A percentile compares a stretch with the other conserved stretches of the same genome.
Evolutionary conservation across 2,888 invertebrate species (phyloP).

Genomic region (Selenia dentaria): DNA sequence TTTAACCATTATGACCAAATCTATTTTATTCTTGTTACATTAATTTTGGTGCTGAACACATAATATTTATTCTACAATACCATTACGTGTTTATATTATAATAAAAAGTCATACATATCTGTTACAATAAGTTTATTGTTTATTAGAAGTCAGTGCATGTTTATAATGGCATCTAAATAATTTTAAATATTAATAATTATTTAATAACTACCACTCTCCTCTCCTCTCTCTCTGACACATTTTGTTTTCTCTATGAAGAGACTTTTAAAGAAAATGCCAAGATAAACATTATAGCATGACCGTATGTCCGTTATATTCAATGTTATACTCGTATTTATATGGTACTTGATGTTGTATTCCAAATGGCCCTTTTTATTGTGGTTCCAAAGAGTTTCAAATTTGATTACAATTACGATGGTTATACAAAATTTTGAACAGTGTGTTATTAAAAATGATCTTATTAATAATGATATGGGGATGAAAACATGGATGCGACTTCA

Average conservation of each 20-base stretch:
- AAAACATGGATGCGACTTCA: neutral
- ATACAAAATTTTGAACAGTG: too few relatives aligned
- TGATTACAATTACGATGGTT: too few relatives aligned
- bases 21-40: conserved; percentile 13
- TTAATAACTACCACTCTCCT: too few relatives aligned
- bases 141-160: conserved; percentile 39
- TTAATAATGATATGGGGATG: too few relatives aligned
- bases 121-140: conserved; percentile 71
- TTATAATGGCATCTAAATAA: conserved; percentile 39
- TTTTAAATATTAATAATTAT: too few relatives aligned
- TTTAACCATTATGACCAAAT: too few relatives aligned
- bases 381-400: too few relatives aligned
- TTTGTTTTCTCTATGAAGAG: too few relatives aligned
- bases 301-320: conserved; percentile 12
- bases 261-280: conserved; percentile 25
- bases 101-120: conserved; percentile 68
- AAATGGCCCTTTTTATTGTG: neutral
- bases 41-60: conserved; percentile 28
- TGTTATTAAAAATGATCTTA: too few relatives aligned
- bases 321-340: too few relatives aligned
- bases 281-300: conserved; percentile 19
- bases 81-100: conserved; percentile 30
- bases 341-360: neutral
- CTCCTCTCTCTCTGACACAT: too few relatives aligned
- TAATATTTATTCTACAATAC: conserved; percentile 19